A percentile compares a stretch with the other conserved stretches of the same genome.
These are phyloP conservation scores for Acrocephalus scirpaceus DNA, from an alignment of 2,797 vertebrate species.

Conservation along the genomic window DNA sequence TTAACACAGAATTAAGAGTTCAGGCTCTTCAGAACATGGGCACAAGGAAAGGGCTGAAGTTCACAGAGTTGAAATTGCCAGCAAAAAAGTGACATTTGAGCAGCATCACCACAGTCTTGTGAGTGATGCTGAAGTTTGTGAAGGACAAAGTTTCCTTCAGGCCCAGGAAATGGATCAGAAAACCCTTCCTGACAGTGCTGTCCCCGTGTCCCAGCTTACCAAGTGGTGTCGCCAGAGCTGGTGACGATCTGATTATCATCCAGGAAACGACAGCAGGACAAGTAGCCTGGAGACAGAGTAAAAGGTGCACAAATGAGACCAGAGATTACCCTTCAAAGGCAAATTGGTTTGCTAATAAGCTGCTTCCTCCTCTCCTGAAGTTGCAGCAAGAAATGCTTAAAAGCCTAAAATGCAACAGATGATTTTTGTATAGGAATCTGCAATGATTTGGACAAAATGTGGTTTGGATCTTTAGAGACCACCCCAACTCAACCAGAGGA, in stretches of 20 bases:
- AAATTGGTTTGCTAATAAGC: neutral
- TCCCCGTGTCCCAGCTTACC: constrained; percentile 80
- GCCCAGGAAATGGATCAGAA: neutral
- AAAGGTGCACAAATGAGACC: neutral
- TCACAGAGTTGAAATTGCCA: neutral
- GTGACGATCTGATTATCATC: constrained; percentile 99
- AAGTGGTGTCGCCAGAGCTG: constrained; percentile 97
- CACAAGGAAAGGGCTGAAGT: neutral
- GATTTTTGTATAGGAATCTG: neutral
- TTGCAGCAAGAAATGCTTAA: neutral
- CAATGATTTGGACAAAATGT: neutral
- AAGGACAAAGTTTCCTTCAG: neutral
- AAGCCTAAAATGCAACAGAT: neutral
- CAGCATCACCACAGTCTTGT: neutral
- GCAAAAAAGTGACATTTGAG: neutral
- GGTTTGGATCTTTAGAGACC: neutral
- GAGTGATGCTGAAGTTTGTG: neutral
- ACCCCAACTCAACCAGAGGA: neutral
- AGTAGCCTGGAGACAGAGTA: constrained; percentile 84
- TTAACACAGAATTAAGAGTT: neutral
- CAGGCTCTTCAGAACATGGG: neutral
- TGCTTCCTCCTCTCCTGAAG: neutral
- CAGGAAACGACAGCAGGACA: constrained; percentile 98
- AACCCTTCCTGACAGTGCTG: neutral
- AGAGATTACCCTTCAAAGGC: neutral